Evolutionary conservation across 2,888 invertebrate genomes (phyloP).

Genomic region (Megaustenia siamemsis): DNA sequence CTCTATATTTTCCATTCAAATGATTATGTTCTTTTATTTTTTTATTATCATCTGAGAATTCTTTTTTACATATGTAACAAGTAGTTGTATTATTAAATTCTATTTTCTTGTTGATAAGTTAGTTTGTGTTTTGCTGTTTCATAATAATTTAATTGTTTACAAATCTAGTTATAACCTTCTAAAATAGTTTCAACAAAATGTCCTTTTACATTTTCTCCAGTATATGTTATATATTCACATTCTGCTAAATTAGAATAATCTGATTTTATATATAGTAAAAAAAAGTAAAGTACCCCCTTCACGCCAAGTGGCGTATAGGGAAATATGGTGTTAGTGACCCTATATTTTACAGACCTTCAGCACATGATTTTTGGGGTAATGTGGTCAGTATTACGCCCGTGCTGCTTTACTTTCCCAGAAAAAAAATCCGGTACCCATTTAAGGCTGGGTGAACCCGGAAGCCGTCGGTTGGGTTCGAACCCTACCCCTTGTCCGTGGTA

Average conservation of each 20-base stretch:
- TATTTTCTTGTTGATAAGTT: background rate
- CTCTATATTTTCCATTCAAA: conserved; percentile 25
- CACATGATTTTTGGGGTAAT: too few relatives aligned
- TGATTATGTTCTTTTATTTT: conserved; percentile 49
- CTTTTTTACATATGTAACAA: conserved; percentile 2
- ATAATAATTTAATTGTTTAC: background rate
- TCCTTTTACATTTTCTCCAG: conserved; percentile 4
- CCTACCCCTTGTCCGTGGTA: too few relatives aligned
- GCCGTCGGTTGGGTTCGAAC: too few relatives aligned
- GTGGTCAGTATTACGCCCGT: too few relatives aligned
- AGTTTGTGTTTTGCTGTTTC: background rate
- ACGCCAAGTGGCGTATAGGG: too few relatives aligned
- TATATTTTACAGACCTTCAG: too few relatives aligned
- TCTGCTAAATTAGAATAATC: conserved; percentile 11
- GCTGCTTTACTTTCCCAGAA: too few relatives aligned
- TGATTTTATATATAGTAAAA: too few relatives aligned
- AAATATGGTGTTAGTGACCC: too few relatives aligned
- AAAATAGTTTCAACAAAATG: conserved; percentile 14
- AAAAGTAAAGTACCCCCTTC: too few relatives aligned
- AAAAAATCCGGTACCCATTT: too few relatives aligned
- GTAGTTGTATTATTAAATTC: background rate
- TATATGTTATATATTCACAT: background rate
- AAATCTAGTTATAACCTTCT: background rate
- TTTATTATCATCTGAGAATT: background rate
- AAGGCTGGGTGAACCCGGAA: too few relatives aligned